Evolutionary conservation across 2,797 vertebrate genomes (phyloP), one percentile per base, ranked within the genome.

Genomic region (Argyrosomus regius): DNA sequence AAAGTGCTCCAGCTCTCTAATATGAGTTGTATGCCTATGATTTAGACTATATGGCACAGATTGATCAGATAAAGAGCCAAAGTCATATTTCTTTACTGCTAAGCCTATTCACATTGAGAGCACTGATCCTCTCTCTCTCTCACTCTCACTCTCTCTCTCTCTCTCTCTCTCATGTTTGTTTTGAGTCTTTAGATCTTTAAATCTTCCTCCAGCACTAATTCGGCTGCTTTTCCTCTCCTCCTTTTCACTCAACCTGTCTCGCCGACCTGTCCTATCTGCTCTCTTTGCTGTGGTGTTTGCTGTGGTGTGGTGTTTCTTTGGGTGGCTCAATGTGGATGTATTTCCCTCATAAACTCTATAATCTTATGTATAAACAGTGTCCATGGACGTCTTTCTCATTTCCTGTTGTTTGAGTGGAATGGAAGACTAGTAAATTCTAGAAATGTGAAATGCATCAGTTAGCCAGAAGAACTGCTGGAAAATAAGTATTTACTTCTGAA

Each of bases 41-140:
- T 92, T 93, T 83, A 70, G 63, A 87, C 75, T 77, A 35, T 69
- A 74, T 69, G 56, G 74, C 52, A 48, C 76, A 90, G 83, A 94
- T 91, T 82, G 88, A 91, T 89, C 91, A 84, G 93, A 94, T 94
- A 92, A 89, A 78, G 61, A 85, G 86, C 77, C 69, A 80, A 85
- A 91, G 87, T 84, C 85, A 82, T 83, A 84, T 91, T 93, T 86
- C 87, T 86, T 72, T 50, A n/a, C 78, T 78, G 82, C 84, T 94
- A 88, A 94, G 89, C 91, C 89, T 86, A 50, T 90, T 90, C 81
- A 87, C 85, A 87, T 61, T 61, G 57, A 75, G 73, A 85, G 69
- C 53, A 9, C 71, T 86, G 81, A 87, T 86, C 84, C 54, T 65
- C 3, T 67, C 66, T 66, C 65, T 63, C 49, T 48, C 58, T 31